Conservation (phyloP, 2,113 vertebrate species). For the Xiphophorus maculatus region DNA sequence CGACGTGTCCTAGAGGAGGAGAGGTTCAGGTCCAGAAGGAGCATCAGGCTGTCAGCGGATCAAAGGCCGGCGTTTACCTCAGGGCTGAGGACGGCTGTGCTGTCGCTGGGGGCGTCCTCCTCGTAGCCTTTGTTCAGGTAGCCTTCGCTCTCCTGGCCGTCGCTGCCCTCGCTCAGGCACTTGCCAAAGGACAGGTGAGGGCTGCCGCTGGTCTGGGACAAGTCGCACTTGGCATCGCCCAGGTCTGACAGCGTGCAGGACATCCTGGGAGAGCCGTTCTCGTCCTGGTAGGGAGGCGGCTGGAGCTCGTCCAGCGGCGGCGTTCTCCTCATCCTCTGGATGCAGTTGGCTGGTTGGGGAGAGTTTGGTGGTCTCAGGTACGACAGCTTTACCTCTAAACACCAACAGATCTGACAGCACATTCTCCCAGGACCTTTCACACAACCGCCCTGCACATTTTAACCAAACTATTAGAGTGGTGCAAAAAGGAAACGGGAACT, state of each 20-base stretch:
- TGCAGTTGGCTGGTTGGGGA: slow-evolving; percentile 87
- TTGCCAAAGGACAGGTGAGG: slow-evolving; percentile 90
- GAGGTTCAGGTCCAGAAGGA: neutral
- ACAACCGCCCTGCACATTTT: no score
- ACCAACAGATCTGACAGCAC: no score
- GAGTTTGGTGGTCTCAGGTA: no score
- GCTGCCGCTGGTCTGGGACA: slow-evolving; percentile 91
- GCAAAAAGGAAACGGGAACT: no score
- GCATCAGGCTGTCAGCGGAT: neutral
- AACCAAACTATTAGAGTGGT: no score
- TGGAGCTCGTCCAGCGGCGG: slow-evolving; percentile 95
- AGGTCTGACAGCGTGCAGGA: slow-evolving; percentile 93
- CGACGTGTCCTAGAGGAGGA: slow-evolving; percentile 86
- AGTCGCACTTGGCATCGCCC: slow-evolving; percentile 91
- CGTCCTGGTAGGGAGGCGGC: slow-evolving; percentile 95
- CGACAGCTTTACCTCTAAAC: no score
- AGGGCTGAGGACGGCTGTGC: slow-evolving; percentile 94
- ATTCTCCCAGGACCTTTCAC: no score
- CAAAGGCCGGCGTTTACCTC: slow-evolving; percentile 81
- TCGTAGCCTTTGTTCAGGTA: slow-evolving; percentile 94
- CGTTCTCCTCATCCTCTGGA: slow-evolving; percentile 96
- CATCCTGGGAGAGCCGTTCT: slow-evolving; percentile 94
- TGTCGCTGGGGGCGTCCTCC: slow-evolving; percentile 96
- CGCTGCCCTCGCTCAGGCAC: slow-evolving; percentile 91
- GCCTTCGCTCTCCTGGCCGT: slow-evolving; percentile 87